Evolutionary conservation across 2,888 invertebrate species (phyloP), one percentile per base, ranked within the genome.

Genomic region (Agriopis marginaria): DNA sequence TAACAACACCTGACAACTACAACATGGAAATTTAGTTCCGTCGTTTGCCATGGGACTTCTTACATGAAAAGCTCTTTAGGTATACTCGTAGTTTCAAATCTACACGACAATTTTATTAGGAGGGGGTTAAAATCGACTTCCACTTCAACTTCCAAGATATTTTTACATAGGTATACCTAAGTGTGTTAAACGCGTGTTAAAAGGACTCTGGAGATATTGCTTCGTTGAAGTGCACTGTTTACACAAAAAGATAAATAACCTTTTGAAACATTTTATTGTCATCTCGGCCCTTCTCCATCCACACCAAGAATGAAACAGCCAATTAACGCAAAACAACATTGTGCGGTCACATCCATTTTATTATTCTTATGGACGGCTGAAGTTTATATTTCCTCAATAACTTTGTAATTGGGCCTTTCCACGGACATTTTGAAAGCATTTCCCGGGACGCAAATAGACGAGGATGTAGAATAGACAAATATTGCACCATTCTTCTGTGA

Each of bases 351-450:
- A 69, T 64, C 63, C 56, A 32, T 63, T 67, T 79, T 77, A 77
- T 75, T 76, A 78, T 76, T 75, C 70, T 55, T 75, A 64, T 63
- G 55, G 68, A 74, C 71, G 78, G 76, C 75, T 76, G 67, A 72
- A 76, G 70, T 81, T 83, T 77, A 81, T 79, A 75, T 79, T 83
- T 82, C 83, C 83, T 81, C 77, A 78, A 81, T 82, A 82, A 79
- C 78, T 71, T 68, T 68, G 75, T 77, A 68, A 77, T 77, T 78
- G 77, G 78, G 78, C 73, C 79, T 77, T 77, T 72, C 62, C 66
- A 67, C 62, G 53, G 63, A 69, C 68, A 69, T 63, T 72, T 69
- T 72, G 73, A 72, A 71, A 75, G 70, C 68, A 66, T 73, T 67
- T 73, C 70, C 70, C 53, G 71, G 50, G 55, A 68, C 68, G 65